Percentiles rank a stretch among this genome's conserved stretches.
Conservation (phyloP, 64 coral and sea anemone species). For the Orbicella faveolata region DNA sequence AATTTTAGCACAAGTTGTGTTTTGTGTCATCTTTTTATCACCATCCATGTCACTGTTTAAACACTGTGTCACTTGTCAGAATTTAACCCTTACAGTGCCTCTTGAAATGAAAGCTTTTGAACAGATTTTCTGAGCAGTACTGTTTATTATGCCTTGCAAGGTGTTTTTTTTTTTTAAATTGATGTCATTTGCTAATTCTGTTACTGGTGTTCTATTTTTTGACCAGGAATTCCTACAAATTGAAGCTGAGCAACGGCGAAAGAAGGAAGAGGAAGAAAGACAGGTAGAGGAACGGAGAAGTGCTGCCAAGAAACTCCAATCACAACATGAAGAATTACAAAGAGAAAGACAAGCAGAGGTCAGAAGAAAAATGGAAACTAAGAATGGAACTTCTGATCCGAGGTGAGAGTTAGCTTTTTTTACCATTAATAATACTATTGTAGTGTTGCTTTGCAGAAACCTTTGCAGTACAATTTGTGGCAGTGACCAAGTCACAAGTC, state of each 20-base stretch:
- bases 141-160: no score
- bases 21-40: no score
- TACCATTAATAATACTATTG: neutral
- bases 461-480: neutral
- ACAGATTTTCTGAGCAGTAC: no score
- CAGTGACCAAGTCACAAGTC: no score
- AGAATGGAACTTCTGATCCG: slow-evolving; percentile 37
- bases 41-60: no score
- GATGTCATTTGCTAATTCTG: neutral
- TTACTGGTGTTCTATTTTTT: neutral
- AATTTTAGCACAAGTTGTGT: no score
- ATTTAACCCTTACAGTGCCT: no score
- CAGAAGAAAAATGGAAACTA: slow-evolving; percentile 32
- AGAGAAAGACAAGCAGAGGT: slow-evolving; percentile 50
- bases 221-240: slow-evolving; percentile 66
- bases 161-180: no score
- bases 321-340: slow-evolving; percentile 59
- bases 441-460: neutral
- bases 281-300: slow-evolving; percentile 51
- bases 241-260: slow-evolving; percentile 56
- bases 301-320: slow-evolving; percentile 62
- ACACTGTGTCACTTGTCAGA: no score
- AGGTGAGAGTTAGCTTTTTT: slow-evolving; percentile 17
- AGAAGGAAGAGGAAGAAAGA: slow-evolving; percentile 62
- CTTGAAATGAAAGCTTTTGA: no score